These are phyloP conservation scores for Lampris megalopsis DNA, from an alignment of 2,113 vertebrate species.

Conservation along the genomic window DNA sequence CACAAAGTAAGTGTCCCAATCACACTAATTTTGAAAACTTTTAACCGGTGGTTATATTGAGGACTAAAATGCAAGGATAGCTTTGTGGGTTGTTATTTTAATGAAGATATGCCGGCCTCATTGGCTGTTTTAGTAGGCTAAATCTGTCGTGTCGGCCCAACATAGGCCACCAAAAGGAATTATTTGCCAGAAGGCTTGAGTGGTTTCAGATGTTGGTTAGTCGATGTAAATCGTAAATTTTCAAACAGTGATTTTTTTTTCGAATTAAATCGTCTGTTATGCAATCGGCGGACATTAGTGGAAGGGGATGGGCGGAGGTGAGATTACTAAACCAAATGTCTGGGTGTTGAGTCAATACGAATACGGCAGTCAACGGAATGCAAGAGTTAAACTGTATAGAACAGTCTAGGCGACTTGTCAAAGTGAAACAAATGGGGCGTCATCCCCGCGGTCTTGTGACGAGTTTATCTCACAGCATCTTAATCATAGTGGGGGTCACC, in stretches of 20 bases:
- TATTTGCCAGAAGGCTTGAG: neutral
- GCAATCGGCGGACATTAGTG: neutral
- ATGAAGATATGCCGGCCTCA: too few species aligned
- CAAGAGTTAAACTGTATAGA: slow-evolving; percentile 38
- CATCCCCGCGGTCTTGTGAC: slow-evolving; percentile 1
- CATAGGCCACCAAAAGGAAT: neutral
- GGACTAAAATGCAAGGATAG: slow-evolving; percentile 18
- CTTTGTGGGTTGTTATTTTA: neutral
- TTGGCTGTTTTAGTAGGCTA: neutral
- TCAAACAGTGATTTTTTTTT: neutral
- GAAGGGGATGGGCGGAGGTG: slow-evolving; percentile 46
- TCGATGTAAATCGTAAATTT: neutral
- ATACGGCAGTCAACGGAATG: neutral
- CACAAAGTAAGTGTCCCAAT: slow-evolving; percentile 65
- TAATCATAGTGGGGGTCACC: slow-evolving; percentile 51
- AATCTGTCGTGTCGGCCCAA: neutral
- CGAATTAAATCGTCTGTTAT: neutral
- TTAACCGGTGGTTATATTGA: slow-evolving; percentile 48
- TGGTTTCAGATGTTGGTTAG: neutral
- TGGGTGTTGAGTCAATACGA: slow-evolving; percentile 27
- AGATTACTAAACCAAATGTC: slow-evolving; percentile 14
- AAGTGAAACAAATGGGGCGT: slow-evolving; percentile 25
- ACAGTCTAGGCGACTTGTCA: slow-evolving; percentile 42
- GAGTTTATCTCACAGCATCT: slow-evolving; percentile 31
- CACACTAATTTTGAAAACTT: slow-evolving; percentile 62